Evolutionary conservation across 2,888 invertebrate species (phyloP).

Genomic region (Cyrtodaria siliqua): DNA sequence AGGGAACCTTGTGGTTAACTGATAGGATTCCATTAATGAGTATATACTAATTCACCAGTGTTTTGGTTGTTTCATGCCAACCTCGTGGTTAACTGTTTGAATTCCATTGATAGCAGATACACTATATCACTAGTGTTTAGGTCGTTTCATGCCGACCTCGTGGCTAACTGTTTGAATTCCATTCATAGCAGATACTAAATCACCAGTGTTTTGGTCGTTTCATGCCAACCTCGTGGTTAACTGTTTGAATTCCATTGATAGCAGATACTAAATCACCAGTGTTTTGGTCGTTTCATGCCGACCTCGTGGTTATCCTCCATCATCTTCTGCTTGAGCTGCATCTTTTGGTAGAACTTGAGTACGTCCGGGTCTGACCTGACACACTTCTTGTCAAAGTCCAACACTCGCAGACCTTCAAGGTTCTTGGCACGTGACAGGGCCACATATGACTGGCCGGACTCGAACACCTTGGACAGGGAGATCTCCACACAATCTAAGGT

Average conservation of each 20-base stretch:
- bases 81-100: too few species aligned
- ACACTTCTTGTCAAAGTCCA: conserved; percentile 94
- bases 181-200: too few species aligned
- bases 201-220: not conserved
- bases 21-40: too few species aligned
- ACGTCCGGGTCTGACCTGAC: conserved; percentile 96
- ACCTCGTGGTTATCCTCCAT: conserved; percentile 59
- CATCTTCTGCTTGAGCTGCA: conserved; percentile 72
- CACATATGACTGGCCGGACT: conserved; percentile 98
- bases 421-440: conserved; percentile 97
- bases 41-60: too few species aligned
- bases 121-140: too few species aligned
- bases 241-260: too few species aligned
- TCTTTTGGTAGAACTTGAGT: conserved; percentile 90
- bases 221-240: too few species aligned
- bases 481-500: conserved; percentile 98
- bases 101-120: too few species aligned
- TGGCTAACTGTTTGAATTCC: too few species aligned
- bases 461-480: conserved; percentile 96
- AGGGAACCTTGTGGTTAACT: too few species aligned
- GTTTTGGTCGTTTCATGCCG: conserved; percentile 59
- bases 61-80: too few species aligned
- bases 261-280: conserved; percentile 43
- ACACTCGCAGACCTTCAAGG: conserved; percentile 92
- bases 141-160: too few species aligned